Evolutionary conservation across 1,140 invertebrate species (phyloP), one percentile per base, ranked within the genome.

Genomic region (Lucilia sericata): DNA sequence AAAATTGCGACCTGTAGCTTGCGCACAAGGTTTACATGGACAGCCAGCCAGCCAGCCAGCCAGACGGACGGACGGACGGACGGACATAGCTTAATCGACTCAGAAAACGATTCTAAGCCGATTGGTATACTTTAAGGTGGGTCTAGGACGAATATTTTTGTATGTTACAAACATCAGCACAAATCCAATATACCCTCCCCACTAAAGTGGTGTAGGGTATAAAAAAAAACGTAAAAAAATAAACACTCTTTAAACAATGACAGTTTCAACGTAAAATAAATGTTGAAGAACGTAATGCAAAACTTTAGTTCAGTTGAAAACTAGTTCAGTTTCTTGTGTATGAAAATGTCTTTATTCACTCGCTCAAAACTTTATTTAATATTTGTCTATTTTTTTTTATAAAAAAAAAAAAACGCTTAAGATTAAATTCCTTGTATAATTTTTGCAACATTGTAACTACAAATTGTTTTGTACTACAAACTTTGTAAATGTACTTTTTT

Each of bases 351-450:
- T 60, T 42, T 42, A 42, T 42, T 42, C 42, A 7, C 42, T 42
- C 14, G 13, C 14, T 60, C 14, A 60, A 60, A 60, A 60, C 13
- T n/a, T n/a, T 60, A 7, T 60, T n/a, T n/a, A 1, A 60, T n/a
- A 60, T 60, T n/a, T 60, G n/a, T 60, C 14, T 60, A 60, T 60
- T 42, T 42, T 60, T 42, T 42, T 8, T 42, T 42, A 42, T 42
- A 10, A 3, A 42, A 7, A 42, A 30, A 1, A 42, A 42, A 36
- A 36, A 36, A 36, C 8, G 36, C 42, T n/a, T n/a, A 14, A 60
- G 55, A 60, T 60, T 60, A 60, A 60, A 60, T 60, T 60, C 55
- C 55, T n/a, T 7, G 55, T 60, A 60, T 60, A n/a, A 60, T 60
- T 17, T 17, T 60, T 60, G 55, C 55, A 60, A 60, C 55, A 60